These are phyloP conservation scores for Crocodylus rhombifer DNA, from an alignment of 2,797 vertebrate genomes.

Conservation along the genomic window DNA sequence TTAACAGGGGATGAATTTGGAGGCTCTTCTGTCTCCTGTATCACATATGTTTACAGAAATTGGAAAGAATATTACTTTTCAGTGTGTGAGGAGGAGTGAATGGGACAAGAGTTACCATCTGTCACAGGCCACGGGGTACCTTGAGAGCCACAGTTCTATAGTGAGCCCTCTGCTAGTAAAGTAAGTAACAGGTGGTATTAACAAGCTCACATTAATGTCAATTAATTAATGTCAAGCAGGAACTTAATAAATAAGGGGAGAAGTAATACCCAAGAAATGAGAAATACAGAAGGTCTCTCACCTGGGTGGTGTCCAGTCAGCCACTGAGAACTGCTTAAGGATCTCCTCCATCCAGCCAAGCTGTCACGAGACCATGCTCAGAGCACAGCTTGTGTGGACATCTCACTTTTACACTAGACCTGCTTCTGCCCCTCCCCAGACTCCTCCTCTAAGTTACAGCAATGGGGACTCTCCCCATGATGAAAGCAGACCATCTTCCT, in stretches of 20 bases:
- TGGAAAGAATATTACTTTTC: not conserved
- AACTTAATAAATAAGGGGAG: constrained; percentile 21
- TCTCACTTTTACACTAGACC: not conserved
- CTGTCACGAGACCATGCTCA: not conserved
- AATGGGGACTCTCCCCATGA: not conserved
- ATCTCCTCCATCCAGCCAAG: not conserved
- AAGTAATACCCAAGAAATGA: not conserved
- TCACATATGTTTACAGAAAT: not conserved
- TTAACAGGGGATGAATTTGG: not conserved
- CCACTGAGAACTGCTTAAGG: not conserved
- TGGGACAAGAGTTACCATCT: not conserved
- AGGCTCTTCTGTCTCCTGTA: constrained; percentile 27
- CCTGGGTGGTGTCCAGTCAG: not conserved
- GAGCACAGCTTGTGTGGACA: not conserved
- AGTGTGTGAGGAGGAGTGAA: not conserved
- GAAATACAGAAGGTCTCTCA: not conserved
- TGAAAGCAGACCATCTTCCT: not conserved
- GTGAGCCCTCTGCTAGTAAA: not conserved
- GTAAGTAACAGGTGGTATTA: not conserved
- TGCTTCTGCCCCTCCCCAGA: not conserved
- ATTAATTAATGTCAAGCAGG: not conserved
- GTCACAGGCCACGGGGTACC: not conserved
- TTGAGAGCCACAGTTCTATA: not conserved
- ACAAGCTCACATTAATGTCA: not conserved
- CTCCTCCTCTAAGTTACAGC: not conserved